Evolutionary conservation across 2,888 invertebrate genomes (phyloP), one percentile per base, ranked within the genome.

Genomic region (Trichopria drosophilae): DNA sequence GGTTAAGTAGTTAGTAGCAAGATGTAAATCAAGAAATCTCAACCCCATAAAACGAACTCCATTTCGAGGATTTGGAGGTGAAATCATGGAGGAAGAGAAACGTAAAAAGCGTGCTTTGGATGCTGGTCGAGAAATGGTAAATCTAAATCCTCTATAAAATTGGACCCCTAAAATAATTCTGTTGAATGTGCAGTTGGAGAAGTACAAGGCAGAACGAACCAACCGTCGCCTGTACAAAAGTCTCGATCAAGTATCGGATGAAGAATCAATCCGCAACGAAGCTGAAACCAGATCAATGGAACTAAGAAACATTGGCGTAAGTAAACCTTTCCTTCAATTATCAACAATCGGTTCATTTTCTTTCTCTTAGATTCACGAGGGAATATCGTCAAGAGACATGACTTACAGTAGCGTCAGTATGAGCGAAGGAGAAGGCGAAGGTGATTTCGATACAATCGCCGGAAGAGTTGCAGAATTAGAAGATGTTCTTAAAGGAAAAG

Each of bases 401-500:
- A 72, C 72, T 0, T 66, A 70, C n/a, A 72, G 71, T 40, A 73
- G 72, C 22, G 63, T 72, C 19, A 73, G 72, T 18, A 67, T 73
- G 62, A 75, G 74, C 36, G 75, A 75, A 54, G 74, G 74, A 22
- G 75, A 75, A 51, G 73, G 68, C 2, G 74, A 75, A 40, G 69
- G 64, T 2, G 75, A 75, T 46, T 59, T 75, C 32, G 74, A 75
- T 51, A 68, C 68, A 6, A 65, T 73, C 49, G 69, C 72, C 3
- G 69, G 69, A 4, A 65, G 74, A 40, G 72, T 79, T 4, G 76
- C 74, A 36, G 76, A 78, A 55, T 68, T 78, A 23, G 77, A 79
- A 60, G 79, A 79, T 55, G 51, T 77, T 42, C 55, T 79, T 32
- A 72, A 75, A 43, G 72, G 76, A 15, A 80, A 80, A 61, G 78